Conservation (phyloP, 2,797 vertebrate genomes). For the Acanthornis magna region DNA sequence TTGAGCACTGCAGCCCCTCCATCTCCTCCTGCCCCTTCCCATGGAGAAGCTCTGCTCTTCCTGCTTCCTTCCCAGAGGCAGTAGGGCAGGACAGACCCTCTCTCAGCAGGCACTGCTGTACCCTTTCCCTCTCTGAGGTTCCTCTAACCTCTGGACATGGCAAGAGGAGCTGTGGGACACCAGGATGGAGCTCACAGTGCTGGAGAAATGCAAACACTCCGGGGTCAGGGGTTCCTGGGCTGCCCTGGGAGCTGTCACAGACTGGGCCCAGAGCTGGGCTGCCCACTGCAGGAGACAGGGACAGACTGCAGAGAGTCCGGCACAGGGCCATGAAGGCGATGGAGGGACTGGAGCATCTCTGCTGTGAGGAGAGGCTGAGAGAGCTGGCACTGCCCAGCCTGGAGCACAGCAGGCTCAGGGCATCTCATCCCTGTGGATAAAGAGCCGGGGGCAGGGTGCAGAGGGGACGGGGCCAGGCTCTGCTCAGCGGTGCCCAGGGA, state of each 20-base stretch:
- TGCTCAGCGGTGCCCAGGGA: neutral
- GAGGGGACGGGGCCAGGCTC: neutral
- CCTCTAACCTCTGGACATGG: neutral
- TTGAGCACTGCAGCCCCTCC: neutral
- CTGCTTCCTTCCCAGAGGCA: neutral
- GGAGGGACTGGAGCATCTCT: neutral
- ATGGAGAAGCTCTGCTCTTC: neutral
- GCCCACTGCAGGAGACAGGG: neutral
- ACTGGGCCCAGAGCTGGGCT: neutral
- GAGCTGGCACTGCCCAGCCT: neutral
- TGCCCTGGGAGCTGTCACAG: neutral
- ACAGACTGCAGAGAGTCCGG: neutral
- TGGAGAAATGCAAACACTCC: neutral
- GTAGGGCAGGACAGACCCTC: neutral
- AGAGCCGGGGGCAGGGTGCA: neutral
- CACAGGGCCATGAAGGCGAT: neutral
- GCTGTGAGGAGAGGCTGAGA: neutral
- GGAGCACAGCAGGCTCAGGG: neutral
- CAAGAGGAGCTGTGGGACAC: neutral
- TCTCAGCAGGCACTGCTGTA: neutral
- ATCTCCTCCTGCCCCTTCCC: neutral
- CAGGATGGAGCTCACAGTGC: neutral
- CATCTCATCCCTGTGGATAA: neutral
- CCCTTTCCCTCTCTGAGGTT: neutral
- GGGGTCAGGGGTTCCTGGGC: neutral